These are phyloP conservation scores for Antennarius striatus DNA, from an alignment of 2,113 vertebrate genomes.

Conservation along the genomic window DNA sequence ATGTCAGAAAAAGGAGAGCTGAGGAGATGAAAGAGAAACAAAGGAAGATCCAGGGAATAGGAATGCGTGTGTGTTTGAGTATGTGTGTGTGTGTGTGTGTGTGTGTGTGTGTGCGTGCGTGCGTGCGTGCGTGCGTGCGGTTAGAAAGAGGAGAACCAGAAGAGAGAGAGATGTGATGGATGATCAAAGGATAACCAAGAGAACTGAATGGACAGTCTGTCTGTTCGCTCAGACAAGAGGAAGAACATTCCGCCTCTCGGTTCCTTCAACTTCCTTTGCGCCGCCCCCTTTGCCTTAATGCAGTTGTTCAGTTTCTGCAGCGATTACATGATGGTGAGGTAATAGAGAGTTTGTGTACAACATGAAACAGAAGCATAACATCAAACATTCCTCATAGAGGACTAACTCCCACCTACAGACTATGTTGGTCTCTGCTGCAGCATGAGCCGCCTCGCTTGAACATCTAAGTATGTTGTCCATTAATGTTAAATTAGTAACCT, in stretches of 20 bases:
- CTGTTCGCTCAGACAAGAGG: slow-evolving; percentile 33
- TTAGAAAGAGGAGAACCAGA: neutral
- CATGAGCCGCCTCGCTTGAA: slow-evolving; percentile 1
- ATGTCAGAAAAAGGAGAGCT: slow-evolving; percentile 8
- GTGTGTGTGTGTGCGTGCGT: neutral
- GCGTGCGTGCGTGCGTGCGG: neutral
- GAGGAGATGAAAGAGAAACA: slow-evolving; percentile 53
- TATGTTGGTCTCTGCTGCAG: slow-evolving; percentile 7
- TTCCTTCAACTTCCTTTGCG: neutral
- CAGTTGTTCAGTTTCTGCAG: slow-evolving; percentile 41
- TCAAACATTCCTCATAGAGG: slow-evolving; percentile 41
- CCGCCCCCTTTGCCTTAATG: slow-evolving; percentile 37
- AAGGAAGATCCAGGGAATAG: slow-evolving; percentile 30
- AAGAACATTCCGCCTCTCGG: slow-evolving; percentile 25
- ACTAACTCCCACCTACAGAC: slow-evolving; percentile 7
- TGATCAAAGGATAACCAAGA: slow-evolving; percentile 61
- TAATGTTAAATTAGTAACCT: too few relatives aligned
- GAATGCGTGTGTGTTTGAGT: slow-evolving; percentile 2
- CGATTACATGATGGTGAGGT: slow-evolving; percentile 23
- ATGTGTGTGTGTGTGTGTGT: neutral
- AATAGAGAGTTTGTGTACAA: slow-evolving; percentile 36
- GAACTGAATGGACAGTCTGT: slow-evolving; percentile 54
- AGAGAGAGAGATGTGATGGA: slow-evolving; percentile 43
- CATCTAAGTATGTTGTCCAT: neutral
- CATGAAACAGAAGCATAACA: slow-evolving; percentile 46